A percentile compares a stretch with the other conserved stretches of the same genome.
Conservation (phyloP, 1,140 invertebrate species). For the Babylonia areolata region DNA sequence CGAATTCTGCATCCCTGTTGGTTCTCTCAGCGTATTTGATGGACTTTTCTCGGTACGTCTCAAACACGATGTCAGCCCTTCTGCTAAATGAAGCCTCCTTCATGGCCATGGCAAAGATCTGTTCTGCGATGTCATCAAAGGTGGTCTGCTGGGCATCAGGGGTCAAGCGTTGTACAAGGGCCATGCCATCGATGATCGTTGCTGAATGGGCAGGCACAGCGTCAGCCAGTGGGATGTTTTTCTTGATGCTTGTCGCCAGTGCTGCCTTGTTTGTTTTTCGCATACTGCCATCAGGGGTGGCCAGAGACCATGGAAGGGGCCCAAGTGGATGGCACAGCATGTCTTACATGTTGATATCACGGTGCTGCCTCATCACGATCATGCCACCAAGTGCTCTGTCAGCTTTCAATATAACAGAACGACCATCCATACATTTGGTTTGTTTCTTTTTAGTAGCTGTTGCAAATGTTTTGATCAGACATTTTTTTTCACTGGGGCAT, state of each 20-base stretch:
- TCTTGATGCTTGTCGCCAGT: slow-evolving; percentile 36
- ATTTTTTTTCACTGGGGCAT: slow-evolving; percentile 24
- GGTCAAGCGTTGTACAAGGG: slow-evolving; percentile 30
- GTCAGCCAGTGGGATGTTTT: slow-evolving; percentile 10
- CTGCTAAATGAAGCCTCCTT: not conserved
- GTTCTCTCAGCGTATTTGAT: slow-evolving; percentile 37
- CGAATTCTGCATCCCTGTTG: slow-evolving; percentile 23
- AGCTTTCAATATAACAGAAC: slow-evolving; percentile 37
- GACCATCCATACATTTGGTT: slow-evolving; percentile 14
- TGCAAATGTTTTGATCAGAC: slow-evolving; percentile 39
- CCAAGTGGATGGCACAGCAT: slow-evolving; percentile 41
- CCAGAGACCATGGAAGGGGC: slow-evolving; percentile 39
- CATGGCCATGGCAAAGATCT: not conserved
- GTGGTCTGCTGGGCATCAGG: not conserved
- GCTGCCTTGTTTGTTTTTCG: slow-evolving; percentile 43
- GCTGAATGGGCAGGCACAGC: slow-evolving; percentile 12
- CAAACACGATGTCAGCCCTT: slow-evolving; percentile 44
- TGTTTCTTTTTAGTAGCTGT: slow-evolving; percentile 18
- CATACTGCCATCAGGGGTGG: slow-evolving; percentile 39
- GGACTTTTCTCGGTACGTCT: slow-evolving; percentile 33
- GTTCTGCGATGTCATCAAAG: slow-evolving; percentile 23
- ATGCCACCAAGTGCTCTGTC: slow-evolving; percentile 41
- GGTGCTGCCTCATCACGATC: slow-evolving; percentile 29
- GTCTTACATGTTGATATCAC: slow-evolving; percentile 39
- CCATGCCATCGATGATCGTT: slow-evolving; percentile 41